phyloP scores from a whole-genome alignment of 1,140 invertebrate genomes.

The Lordiphosa stackelbergi region DNA sequence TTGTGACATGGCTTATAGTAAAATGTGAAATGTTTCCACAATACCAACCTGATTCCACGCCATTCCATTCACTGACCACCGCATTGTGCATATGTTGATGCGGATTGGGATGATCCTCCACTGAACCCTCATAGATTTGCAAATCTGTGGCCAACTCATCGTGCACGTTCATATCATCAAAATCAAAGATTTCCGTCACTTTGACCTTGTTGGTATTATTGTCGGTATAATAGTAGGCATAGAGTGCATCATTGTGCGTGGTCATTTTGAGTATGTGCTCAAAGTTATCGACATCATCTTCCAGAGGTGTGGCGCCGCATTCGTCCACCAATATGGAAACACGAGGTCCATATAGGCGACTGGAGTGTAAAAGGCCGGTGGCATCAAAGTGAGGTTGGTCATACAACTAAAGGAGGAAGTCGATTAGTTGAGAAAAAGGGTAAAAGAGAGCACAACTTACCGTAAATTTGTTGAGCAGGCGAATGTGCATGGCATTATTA shows the following conservation, averaged over 20 bases:
- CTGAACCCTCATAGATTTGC: slow-evolving; percentile 53
- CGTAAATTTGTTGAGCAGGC: slow-evolving; percentile 67
- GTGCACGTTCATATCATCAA: slow-evolving; percentile 84
- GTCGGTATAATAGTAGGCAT: slow-evolving; percentile 94
- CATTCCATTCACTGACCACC: slow-evolving; percentile 75
- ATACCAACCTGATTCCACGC: slow-evolving; percentile 71
- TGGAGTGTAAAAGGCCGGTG: slow-evolving; percentile 69
- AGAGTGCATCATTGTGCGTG: slow-evolving; percentile 89
- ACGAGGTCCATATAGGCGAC: slow-evolving; percentile 63
- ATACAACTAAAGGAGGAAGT: slow-evolving; percentile 44
- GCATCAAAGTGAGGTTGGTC: slow-evolving; percentile 73
- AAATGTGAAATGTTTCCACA: not conserved
- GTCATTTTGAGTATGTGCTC: slow-evolving; percentile 91
- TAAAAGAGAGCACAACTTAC: slow-evolving; percentile 25
- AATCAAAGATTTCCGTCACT: slow-evolving; percentile 88
- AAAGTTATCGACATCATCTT: slow-evolving; percentile 85
- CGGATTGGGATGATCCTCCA: slow-evolving; percentile 57
- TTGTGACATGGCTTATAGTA: not conserved
- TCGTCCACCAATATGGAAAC: slow-evolving; percentile 74
- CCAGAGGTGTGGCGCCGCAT: slow-evolving; percentile 53
- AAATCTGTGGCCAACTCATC: slow-evolving; percentile 77
- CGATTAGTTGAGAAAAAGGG: no score
- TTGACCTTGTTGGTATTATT: slow-evolving; percentile 88
- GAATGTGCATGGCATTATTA: slow-evolving; percentile 63
- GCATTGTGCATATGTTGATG: slow-evolving; percentile 56